These are phyloP conservation scores for Caenorhabditis plicata DNA, from an alignment of 2,888 invertebrate genomes.

Conservation along the genomic window DNA sequence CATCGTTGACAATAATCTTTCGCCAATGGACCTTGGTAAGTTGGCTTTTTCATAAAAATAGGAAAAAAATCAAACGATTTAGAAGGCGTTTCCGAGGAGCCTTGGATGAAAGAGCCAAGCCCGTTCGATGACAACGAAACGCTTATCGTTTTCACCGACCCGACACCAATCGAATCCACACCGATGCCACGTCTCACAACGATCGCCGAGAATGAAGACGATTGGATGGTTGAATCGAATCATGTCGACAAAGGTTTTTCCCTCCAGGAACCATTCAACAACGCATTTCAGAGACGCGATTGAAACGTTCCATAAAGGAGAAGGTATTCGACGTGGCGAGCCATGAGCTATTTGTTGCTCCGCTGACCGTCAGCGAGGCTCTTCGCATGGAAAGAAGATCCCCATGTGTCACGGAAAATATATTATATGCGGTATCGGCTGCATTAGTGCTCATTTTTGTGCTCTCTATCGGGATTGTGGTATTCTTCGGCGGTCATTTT, in stretches of 20 bases:
- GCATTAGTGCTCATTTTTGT: constrained; percentile 19
- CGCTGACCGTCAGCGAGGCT: background rate
- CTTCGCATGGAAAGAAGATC: background rate
- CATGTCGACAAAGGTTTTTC: constrained; percentile 8
- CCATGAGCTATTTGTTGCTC: constrained; percentile 4
- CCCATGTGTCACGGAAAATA: background rate
- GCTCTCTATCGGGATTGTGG: constrained; percentile 17
- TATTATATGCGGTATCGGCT: constrained; percentile 3
- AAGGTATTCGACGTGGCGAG: constrained; percentile 15
- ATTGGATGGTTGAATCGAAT: constrained; percentile 20
- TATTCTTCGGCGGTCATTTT: constrained; percentile 21
- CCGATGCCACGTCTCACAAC: constrained; percentile 17
- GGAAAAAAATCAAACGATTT: background rate
- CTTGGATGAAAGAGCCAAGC: constrained; percentile 31
- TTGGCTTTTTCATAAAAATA: constrained; percentile 8
- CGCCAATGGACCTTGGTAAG: too few relatives aligned
- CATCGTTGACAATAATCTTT: too few relatives aligned
- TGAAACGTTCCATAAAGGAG: constrained; percentile 14
- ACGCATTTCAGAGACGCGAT: background rate
- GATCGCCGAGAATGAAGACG: constrained; percentile 10
- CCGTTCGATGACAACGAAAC: constrained; percentile 5
- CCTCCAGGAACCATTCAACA: background rate
- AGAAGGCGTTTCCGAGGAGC: constrained; percentile 20
- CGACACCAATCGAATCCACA: background rate
- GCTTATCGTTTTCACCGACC: constrained; percentile 2